Evolutionary conservation across 2,113 vertebrate species (phyloP), one percentile per base, ranked within the genome.

Genomic region (Sporophila hypoxantha): DNA sequence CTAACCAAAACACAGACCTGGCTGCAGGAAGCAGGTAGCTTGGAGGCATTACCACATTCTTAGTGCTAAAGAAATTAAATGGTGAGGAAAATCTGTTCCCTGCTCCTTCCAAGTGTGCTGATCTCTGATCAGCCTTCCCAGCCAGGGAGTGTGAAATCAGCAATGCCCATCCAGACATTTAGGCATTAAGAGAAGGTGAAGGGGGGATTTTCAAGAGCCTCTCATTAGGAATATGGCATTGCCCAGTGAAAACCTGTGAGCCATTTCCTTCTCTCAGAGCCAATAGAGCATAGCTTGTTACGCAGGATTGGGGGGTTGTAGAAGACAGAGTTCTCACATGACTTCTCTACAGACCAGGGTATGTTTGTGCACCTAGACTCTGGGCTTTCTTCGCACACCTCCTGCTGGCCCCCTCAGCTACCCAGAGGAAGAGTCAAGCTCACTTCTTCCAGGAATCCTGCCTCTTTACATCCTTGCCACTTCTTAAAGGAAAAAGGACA

Each of bases 381-480:
- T 12, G 32, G 0, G 4, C 6, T 82, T 8, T n/a, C 34, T 36
- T 79, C 17, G 49, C 29, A 26, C 4, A 4, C 17, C 2, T 2
- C 20, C 81, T 46, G 36, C 68, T 59, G 42, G 5, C n/a, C 29
- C 42, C 34, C 39, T 41, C 32, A 14, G 41, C n/a, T 5, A 12
- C 13, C 14, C 7, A n/a, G 7, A 68, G 71, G 25, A 32, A 19
- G 13, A 39, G 76, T 14, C 46, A 18, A n/a, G n/a, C 62, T 34
- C 44, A 19, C 67, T 18, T 27, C n/a, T 29, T 2, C 42, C n/a
- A 26, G 47, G 34, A 56, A 66, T 18, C 18, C 46, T 60, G 39
- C 1, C 1, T n/a, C n/a, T n/a, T 44, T n/a, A 4, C 17, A 23
- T 34, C n/a, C 3, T 0, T 57, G 14, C 14, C 41, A 12, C 50